Conservation (phyloP, 2,888 invertebrate species). For the Drepana falcataria region DNA sequence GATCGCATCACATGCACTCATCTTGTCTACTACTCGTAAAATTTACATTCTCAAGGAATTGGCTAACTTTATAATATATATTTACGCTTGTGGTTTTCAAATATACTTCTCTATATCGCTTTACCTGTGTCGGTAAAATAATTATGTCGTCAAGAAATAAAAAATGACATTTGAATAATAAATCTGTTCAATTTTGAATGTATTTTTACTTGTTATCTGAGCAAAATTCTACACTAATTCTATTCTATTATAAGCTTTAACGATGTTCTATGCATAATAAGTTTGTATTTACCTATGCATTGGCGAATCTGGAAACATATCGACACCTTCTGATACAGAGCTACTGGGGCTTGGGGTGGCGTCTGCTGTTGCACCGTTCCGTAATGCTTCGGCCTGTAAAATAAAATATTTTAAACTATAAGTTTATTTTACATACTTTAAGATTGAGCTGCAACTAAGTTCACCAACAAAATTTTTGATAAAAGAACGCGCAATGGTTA, state of each 20-base stretch:
- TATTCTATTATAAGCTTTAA: slow-evolving; percentile 25
- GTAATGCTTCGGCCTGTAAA: slow-evolving; percentile 68
- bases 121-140: slow-evolving; percentile 53
- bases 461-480: too few relatives aligned
- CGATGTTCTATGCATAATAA: slow-evolving; percentile 10
- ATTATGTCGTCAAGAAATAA: slow-evolving; percentile 65
- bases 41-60: slow-evolving; percentile 44
- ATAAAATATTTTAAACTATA: slow-evolving; percentile 5
- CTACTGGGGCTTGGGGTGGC: slow-evolving; percentile 93
- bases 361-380: slow-evolving; percentile 83
- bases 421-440: neutral
- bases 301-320: slow-evolving; percentile 93
- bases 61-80: slow-evolving; percentile 31
- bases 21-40: slow-evolving; percentile 49
- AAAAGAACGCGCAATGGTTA: too few relatives aligned
- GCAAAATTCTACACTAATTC: slow-evolving; percentile 11
- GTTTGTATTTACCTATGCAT: slow-evolving; percentile 81
- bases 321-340: slow-evolving; percentile 92
- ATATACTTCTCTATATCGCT: slow-evolving; percentile 35
- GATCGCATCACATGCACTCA: slow-evolving; percentile 48
- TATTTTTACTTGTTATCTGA: neutral
- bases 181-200: neutral
- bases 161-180: slow-evolving; percentile 32
- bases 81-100: slow-evolving; percentile 49
- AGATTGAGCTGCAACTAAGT: neutral